phyloP scores from a whole-genome alignment of 2,797 vertebrate genomes.

The Xenops minutus region DNA sequence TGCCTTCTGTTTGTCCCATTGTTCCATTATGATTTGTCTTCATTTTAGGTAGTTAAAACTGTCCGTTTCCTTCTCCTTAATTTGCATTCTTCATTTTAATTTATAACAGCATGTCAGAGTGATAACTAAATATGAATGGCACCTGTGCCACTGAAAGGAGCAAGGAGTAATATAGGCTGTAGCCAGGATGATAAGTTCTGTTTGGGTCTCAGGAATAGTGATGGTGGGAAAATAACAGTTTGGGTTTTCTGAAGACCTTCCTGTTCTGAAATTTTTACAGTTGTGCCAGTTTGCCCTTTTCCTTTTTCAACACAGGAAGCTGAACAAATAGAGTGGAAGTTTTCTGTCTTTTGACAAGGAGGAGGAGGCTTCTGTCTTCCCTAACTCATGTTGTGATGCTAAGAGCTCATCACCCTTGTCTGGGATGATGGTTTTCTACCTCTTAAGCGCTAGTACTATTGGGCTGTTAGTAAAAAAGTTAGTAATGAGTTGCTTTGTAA shows the following conservation, averaged over 20 bases:
- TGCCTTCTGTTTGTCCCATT: neutral
- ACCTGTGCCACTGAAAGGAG: neutral
- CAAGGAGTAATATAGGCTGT: neutral
- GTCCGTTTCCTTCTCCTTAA: neutral
- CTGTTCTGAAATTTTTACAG: neutral
- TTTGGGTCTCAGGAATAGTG: neutral
- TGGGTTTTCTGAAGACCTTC: neutral
- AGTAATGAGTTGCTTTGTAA: neutral
- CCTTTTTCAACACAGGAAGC: constrained; percentile 1
- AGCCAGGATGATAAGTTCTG: neutral
- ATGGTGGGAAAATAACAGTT: neutral
- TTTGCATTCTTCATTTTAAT: constrained; percentile 14
- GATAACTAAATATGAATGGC: neutral
- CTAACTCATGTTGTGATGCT: neutral
- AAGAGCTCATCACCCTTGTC: neutral
- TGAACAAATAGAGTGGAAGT: neutral
- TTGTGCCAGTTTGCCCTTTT: neutral
- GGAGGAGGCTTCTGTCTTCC: neutral
- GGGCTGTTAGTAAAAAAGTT: neutral
- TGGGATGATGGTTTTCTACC: neutral
- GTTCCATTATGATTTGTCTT: neutral
- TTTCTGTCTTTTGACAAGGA: neutral
- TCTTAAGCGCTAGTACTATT: neutral
- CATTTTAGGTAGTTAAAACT: neutral
- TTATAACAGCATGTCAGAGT: neutral